phyloP scores from a whole-genome alignment of 2,888 invertebrate genomes.

The Syritta pipiens region DNA sequence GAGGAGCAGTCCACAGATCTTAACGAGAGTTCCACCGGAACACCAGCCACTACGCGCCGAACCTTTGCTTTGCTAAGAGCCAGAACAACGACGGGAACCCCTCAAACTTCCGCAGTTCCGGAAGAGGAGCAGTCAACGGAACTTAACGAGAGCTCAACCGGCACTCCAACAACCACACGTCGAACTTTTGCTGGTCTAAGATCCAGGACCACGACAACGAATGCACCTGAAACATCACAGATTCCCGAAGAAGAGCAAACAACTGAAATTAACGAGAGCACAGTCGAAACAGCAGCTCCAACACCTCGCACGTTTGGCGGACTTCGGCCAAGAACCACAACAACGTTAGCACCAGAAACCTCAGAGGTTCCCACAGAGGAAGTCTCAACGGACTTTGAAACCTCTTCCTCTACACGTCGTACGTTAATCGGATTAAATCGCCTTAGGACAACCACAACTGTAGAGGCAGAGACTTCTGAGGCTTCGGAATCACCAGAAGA shows the following conservation, averaged over 20 bases:
- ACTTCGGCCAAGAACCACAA: conserved; percentile 27
- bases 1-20: neutral
- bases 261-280: neutral
- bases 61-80: conserved; percentile 41
- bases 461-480: neutral
- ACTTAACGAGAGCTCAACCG: too few relatives aligned
- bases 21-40: neutral
- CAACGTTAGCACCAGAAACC: conserved; percentile 4
- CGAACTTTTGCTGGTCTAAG: conserved; percentile 55
- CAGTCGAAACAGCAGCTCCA: neutral
- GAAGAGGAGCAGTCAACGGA: too few relatives aligned
- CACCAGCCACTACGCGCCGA: conserved; percentile 35
- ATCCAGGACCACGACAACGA: conserved; percentile 11
- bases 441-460: conserved; percentile 44
- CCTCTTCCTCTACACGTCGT: conserved; percentile 10
- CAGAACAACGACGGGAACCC: conserved; percentile 1
- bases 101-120: conserved; percentile 6
- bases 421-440: conserved; percentile 52
- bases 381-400: too few relatives aligned
- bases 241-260: neutral
- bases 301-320: neutral
- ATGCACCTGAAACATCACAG: neutral
- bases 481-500: conserved; percentile 29
- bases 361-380: neutral
- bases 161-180: conserved; percentile 16